Evolutionary conservation across 1,140 invertebrate genomes (phyloP), one percentile per base, ranked within the genome.

Genomic region (Carposina sasakii): DNA sequence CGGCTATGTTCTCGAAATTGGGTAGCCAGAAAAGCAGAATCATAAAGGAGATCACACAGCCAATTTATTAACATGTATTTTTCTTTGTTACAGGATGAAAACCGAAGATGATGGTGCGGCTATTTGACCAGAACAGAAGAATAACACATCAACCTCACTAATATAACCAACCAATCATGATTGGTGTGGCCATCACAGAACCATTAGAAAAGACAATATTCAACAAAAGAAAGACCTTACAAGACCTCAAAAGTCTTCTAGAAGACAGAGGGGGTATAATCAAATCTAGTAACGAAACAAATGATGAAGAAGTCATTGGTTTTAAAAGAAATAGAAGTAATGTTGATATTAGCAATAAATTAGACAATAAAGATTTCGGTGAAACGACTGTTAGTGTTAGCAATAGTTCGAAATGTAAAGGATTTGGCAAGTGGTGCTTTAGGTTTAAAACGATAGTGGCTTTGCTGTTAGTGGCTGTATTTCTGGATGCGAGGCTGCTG

Each of bases 241-340:
- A 74, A 69, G 77, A 81, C 51, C 68, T 78, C 43, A 78, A 76
- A 74, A 67, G 68, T 6, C 64, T 83, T 49, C 50, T 83, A 6
- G 79, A 81, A 67, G 79, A 83, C 54, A 81, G 79, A 83, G 79
- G 76, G 58, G 67, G 65, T 30, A 67, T 45, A 43, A 61, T n/a
- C n/a, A n/a, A n/a, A n/a, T n/a, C n/a, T n/a, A n/a, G n/a, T n/a
- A n/a, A n/a, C n/a, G n/a, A n/a, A n/a, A n/a, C n/a, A n/a, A n/a
- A n/a, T n/a, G n/a, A n/a, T n/a, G 13, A n/a, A 10, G 16, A 9
- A 3, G 24, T 6, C 6, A 6, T 39, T 21, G 36, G 19, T 20
- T 21, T 39, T 13, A 21, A 39, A 39, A 33, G 31, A 39, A 39
- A 20, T 22, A 64, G 48, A 58, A 45, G 48, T 36, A 54, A 42